phyloP scores from a whole-genome alignment of 2,797 vertebrate genomes.

The Numenius phaeopus region DNA sequence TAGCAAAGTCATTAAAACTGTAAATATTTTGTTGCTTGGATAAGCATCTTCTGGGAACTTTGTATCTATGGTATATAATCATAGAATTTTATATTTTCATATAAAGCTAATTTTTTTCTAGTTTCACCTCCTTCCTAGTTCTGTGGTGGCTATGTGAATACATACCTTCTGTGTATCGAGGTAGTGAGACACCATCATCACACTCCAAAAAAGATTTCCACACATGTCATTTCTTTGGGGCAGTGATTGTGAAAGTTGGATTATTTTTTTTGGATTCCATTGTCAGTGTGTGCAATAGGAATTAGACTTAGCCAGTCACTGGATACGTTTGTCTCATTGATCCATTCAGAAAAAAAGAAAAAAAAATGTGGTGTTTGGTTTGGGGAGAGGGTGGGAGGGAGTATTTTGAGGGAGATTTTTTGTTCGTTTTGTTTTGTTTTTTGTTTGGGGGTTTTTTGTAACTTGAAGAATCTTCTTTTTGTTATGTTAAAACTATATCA shows the following conservation, averaged over 20 bases:
- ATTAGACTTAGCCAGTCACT: conserved; percentile 85
- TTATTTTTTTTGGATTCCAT: conserved; percentile 79
- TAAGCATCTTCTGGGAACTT: conserved; percentile 88
- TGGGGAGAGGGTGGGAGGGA: conserved; percentile 68
- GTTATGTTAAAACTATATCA: conserved; percentile 94
- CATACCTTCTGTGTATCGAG: conserved; percentile 82
- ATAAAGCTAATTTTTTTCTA: conserved; percentile 92
- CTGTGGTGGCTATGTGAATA: conserved; percentile 84
- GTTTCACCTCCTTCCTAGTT: conserved; percentile 84
- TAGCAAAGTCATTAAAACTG: conserved; percentile 84
- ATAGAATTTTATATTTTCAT: conserved; percentile 97
- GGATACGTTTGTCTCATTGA: conserved; percentile 84
- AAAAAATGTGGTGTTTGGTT: conserved; percentile 81
- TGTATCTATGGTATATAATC: conserved; percentile 93
- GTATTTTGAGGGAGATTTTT: conserved; percentile 68
- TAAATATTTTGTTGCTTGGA: conserved; percentile 91
- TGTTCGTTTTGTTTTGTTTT: conserved; percentile 62
- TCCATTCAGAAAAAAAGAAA: conserved; percentile 70
- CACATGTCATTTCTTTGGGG: conserved; percentile 81
- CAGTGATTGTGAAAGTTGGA: conserved; percentile 90
- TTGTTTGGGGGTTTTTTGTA: conserved; percentile 85
- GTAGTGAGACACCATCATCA: conserved; percentile 82
- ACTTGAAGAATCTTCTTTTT: conserved; percentile 86
- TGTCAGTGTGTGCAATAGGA: conserved; percentile 87
- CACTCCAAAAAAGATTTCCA: conserved; percentile 82